Conservation (phyloP, 2,797 vertebrate genomes). For the Antennarius maculatus region DNA sequence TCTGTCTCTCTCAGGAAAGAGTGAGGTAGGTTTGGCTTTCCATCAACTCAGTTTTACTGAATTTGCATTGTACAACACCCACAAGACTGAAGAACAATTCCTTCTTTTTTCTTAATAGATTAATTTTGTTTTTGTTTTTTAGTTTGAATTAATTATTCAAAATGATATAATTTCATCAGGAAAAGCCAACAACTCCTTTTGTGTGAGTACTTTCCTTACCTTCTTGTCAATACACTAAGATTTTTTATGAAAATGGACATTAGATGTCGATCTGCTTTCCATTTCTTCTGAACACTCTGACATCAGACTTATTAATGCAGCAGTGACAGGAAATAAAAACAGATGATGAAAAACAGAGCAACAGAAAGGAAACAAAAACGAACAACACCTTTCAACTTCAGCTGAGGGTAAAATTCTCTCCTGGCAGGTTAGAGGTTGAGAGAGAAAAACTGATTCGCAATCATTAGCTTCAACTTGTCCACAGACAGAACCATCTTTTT, state of each 20-base stretch:
- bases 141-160: slow-evolving; percentile 27
- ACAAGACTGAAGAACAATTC: slow-evolving; percentile 15
- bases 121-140: slow-evolving; percentile 3
- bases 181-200: slow-evolving; percentile 17
- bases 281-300: slow-evolving; percentile 6
- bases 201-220: slow-evolving; percentile 14
- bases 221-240: slow-evolving; percentile 1
- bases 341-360: not conserved
- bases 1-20: slow-evolving; percentile 45
- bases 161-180: not conserved
- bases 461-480: slow-evolving; percentile 46
- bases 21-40: slow-evolving; percentile 51
- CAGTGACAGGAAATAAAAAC: slow-evolving; percentile 6
- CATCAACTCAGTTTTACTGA: slow-evolving; percentile 60
- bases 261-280: slow-evolving; percentile 18
- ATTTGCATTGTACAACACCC: slow-evolving; percentile 51
- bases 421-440: slow-evolving; percentile 49
- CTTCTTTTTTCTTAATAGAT: slow-evolving; percentile 9
- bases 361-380: not conserved
- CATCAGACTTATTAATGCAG: slow-evolving; percentile 14
- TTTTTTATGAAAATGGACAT: slow-evolving; percentile 1
- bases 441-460: slow-evolving; percentile 15
- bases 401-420: slow-evolving; percentile 33
- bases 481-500: slow-evolving; percentile 29
- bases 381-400: slow-evolving; percentile 20